Conservation (phyloP, 2,888 invertebrate genomes). For the Physocephala rufipes region DNA sequence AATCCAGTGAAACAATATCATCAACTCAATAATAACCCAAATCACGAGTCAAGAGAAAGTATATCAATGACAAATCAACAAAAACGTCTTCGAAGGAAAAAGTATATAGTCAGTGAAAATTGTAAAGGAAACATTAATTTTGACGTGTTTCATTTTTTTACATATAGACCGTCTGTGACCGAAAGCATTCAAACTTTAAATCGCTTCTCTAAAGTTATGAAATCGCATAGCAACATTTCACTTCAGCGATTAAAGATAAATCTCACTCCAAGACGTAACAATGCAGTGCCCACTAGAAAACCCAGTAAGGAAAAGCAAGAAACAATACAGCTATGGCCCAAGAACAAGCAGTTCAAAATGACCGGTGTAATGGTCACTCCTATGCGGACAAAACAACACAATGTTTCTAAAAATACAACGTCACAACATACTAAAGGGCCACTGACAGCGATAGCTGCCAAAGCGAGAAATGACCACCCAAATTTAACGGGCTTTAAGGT, state of each 20-base stretch:
- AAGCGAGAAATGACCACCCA: slow-evolving; percentile 29
- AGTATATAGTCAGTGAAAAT: not conserved
- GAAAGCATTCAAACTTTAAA: not conserved
- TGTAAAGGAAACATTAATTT: too few species aligned
- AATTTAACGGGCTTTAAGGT: slow-evolving; percentile 62
- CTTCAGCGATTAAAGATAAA: slow-evolving; percentile 16
- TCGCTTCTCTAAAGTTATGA: slow-evolving; percentile 19
- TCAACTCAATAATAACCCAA: slow-evolving; percentile 37
- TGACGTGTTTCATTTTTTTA: too few species aligned
- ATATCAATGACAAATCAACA: not conserved
- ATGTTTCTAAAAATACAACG: not conserved
- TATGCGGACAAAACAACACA: slow-evolving; percentile 41
- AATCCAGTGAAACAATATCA: slow-evolving; percentile 42
- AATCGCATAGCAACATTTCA: slow-evolving; percentile 17
- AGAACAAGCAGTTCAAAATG: slow-evolving; percentile 68
- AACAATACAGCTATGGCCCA: slow-evolving; percentile 37
- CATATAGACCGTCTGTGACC: not conserved
- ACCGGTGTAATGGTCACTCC: slow-evolving; percentile 72
- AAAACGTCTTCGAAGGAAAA: slow-evolving; percentile 41
- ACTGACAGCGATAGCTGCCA: slow-evolving; percentile 17
- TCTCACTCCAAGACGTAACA: slow-evolving; percentile 36
- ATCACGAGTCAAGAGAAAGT: slow-evolving; percentile 20
- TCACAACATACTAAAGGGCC: not conserved
- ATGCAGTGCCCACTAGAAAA: slow-evolving; percentile 15
- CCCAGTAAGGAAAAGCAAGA: slow-evolving; percentile 38